Conservation (phyloP, 1,140 invertebrate species). For the Saxidomus purpurata region DNA sequence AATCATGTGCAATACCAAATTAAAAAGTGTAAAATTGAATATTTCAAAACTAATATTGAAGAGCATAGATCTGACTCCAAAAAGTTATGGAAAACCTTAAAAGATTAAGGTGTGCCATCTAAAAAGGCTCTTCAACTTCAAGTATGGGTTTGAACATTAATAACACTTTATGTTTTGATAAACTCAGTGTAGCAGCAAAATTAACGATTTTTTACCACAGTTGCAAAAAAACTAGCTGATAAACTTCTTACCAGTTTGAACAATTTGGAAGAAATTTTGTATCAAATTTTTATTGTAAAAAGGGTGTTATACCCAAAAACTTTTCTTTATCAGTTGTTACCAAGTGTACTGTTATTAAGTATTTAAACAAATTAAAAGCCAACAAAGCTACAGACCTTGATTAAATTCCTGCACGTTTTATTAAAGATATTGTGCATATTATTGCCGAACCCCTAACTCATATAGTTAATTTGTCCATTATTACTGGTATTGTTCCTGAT, state of each 20-base stretch:
- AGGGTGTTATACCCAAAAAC: conserved; percentile 6
- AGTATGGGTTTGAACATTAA: too few relatives aligned
- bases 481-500: conserved; percentile 6
- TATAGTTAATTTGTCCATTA: too few relatives aligned
- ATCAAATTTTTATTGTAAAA: not conserved
- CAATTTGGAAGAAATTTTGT: conserved; percentile 12
- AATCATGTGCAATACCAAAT: too few relatives aligned
- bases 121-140: too few relatives aligned
- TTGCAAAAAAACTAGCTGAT: not conserved
- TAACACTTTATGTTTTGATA: too few relatives aligned
- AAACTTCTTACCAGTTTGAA: not conserved
- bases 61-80: too few relatives aligned
- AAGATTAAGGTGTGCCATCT: too few relatives aligned
- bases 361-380: not conserved
- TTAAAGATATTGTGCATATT: not conserved
- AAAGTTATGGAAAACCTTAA: too few relatives aligned
- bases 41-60: too few relatives aligned
- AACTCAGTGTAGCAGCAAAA: too few relatives aligned
- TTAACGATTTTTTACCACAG: not conserved
- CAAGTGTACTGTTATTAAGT: not conserved
- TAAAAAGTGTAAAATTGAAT: too few relatives aligned
- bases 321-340: not conserved
- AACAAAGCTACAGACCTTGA: conserved; percentile 20
- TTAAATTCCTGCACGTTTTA: conserved; percentile 25
- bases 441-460: conserved; percentile 10